phyloP scores from a whole-genome alignment of 2,113 vertebrate genomes.

The Campylomormyrus numenius region DNA sequence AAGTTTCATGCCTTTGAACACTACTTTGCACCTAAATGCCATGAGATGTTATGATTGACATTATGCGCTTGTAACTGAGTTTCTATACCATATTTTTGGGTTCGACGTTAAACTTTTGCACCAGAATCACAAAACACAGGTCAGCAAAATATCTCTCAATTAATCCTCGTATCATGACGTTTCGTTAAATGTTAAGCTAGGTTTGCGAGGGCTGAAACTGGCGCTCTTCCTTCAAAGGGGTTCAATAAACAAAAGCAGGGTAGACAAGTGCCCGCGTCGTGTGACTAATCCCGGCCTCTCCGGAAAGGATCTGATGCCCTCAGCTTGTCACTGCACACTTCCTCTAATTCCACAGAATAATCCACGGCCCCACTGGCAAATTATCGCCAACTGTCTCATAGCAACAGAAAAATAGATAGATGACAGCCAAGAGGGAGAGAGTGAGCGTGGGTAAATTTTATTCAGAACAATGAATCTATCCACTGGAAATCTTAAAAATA shows the following conservation, averaged over 20 bases:
- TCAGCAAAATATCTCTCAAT: background rate
- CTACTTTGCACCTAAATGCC: background rate
- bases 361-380: conserved; percentile 18
- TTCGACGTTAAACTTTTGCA: background rate
- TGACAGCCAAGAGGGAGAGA: conserved; percentile 10
- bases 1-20: background rate
- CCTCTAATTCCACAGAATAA: conserved; percentile 21
- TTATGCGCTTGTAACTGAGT: background rate
- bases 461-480: background rate
- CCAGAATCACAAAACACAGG: background rate
- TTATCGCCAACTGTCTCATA: conserved; percentile 17
- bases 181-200: background rate
- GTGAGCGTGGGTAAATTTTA: conserved; percentile 11
- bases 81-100: background rate
- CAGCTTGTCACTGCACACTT: conserved; percentile 8
- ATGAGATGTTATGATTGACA: background rate
- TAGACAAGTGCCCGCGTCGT: conserved; percentile 8
- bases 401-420: conserved; percentile 24
- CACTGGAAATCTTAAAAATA: background rate
- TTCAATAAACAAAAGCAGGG: conserved; percentile 9
- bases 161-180: background rate
- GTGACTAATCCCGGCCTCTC: conserved; percentile 16
- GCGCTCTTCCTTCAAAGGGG: conserved; percentile 1
- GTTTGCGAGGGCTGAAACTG: background rate
- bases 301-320: conserved; percentile 4